A percentile compares a stretch with the other conserved stretches of the same genome.
These are phyloP conservation scores for Nomada lathburiana DNA, from an alignment of 2,888 invertebrate genomes.

Conservation along the genomic window DNA sequence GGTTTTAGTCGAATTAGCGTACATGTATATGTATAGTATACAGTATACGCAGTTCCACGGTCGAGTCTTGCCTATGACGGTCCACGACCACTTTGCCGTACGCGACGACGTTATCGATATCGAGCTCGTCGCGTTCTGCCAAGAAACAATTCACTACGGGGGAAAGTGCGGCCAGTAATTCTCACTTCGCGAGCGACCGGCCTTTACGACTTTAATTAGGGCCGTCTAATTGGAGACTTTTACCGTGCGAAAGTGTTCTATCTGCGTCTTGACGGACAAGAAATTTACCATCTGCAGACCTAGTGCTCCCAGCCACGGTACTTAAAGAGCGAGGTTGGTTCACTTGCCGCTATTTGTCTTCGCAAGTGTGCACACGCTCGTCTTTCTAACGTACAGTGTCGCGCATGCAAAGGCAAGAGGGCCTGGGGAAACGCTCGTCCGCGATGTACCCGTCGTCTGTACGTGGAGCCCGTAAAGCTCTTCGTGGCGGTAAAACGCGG, in stretches of 20 bases:
- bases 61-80: too few species aligned
- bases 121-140: not conserved
- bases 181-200: too few species aligned
- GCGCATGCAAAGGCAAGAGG: not conserved
- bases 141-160: too few species aligned
- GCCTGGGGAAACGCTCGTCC: not conserved
- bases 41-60: too few species aligned
- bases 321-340: not conserved
- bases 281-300: constrained; percentile 9
- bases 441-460: not conserved
- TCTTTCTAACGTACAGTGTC: constrained; percentile 18
- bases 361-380: not conserved
- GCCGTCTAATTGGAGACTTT: not conserved
- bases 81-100: not conserved
- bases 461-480: constrained; percentile 34
- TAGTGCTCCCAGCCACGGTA: not conserved
- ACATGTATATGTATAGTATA: not conserved
- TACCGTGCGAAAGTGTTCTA: not conserved
- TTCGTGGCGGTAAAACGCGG: constrained; percentile 70
- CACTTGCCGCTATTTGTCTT: constrained; percentile 13
- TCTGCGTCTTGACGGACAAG: not conserved
- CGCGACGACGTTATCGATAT: not conserved
- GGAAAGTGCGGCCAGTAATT: too few species aligned
- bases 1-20: not conserved
- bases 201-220: not conserved